A percentile compares a stretch with the other conserved stretches of the same genome.
Conservation (phyloP, 2,797 vertebrate species). For the Bovichtus variegatus region DNA sequence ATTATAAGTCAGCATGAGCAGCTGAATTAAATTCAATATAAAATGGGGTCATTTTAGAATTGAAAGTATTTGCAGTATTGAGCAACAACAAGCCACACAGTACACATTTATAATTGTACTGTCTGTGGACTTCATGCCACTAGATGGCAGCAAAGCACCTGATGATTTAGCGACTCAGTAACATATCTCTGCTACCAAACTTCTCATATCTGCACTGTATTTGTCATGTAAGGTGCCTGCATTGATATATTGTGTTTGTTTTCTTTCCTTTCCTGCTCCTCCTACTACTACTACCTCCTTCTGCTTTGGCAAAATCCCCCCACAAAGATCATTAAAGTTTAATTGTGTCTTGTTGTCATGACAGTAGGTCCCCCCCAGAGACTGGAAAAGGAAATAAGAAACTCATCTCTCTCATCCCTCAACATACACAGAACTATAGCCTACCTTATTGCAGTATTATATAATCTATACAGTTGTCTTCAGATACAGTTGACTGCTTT, state of each 20-base stretch:
- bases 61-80: background rate
- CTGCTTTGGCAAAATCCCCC: background rate
- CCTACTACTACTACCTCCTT: background rate
- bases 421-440: conserved; percentile 4
- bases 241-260: background rate
- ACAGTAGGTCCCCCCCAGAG: conserved; percentile 9
- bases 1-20: too few relatives aligned
- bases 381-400: conserved; percentile 35
- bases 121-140: conserved; percentile 3
- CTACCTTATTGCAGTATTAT: background rate
- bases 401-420: conserved; percentile 26
- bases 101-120: background rate
- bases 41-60: background rate
- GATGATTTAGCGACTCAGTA: background rate
- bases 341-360: background rate
- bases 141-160: conserved; percentile 45
- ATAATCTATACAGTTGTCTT: background rate
- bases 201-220: background rate
- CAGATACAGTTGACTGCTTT: background rate
- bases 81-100: background rate
- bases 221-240: background rate
- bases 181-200: background rate
- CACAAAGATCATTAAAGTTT: conserved; percentile 13
- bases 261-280: background rate
- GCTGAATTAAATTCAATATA: too few relatives aligned